Percentiles rank a stretch among this genome's conserved stretches.
Evolutionary conservation across 2,888 invertebrate species (phyloP).

Genomic region (Protula sp.): DNA sequence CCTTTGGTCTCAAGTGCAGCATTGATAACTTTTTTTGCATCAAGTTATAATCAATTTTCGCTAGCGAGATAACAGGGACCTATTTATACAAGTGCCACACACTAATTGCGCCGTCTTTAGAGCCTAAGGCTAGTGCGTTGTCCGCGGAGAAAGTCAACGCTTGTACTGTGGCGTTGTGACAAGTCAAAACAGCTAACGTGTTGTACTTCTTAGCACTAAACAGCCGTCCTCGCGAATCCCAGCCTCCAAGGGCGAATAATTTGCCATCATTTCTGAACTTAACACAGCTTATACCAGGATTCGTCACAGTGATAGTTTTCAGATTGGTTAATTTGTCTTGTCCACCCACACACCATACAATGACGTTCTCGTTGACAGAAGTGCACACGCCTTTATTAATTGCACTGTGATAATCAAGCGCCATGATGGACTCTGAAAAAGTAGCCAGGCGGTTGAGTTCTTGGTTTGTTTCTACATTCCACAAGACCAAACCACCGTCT

Average conservation of each 20-base stretch:
- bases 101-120: conserved; percentile 39
- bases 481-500: background rate
- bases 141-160: conserved; percentile 34
- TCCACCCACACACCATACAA: background rate
- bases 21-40: too few relatives aligned
- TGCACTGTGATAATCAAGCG: background rate
- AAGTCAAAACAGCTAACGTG: conserved; percentile 40
- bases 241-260: conserved; percentile 40
- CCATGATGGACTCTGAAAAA: background rate
- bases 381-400: background rate
- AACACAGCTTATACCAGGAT: conserved; percentile 15
- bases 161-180: conserved; percentile 38
- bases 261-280: conserved; percentile 34
- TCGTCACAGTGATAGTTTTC: background rate
- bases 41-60: too few relatives aligned
- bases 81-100: conserved; percentile 42
- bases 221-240: conserved; percentile 39
- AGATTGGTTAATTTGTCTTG: background rate
- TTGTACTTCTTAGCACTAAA: conserved; percentile 36
- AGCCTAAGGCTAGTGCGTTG: conserved; percentile 36
- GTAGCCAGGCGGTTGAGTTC: background rate
- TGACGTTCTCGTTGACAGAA: background rate
- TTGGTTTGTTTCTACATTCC: background rate
- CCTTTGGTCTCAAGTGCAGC: too few relatives aligned
- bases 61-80: too few relatives aligned